Percentiles rank a stretch among this genome's conserved stretches.
Evolutionary conservation across 2,113 vertebrate species (phyloP).

Genomic region (Gorsachius goisagi): DNA sequence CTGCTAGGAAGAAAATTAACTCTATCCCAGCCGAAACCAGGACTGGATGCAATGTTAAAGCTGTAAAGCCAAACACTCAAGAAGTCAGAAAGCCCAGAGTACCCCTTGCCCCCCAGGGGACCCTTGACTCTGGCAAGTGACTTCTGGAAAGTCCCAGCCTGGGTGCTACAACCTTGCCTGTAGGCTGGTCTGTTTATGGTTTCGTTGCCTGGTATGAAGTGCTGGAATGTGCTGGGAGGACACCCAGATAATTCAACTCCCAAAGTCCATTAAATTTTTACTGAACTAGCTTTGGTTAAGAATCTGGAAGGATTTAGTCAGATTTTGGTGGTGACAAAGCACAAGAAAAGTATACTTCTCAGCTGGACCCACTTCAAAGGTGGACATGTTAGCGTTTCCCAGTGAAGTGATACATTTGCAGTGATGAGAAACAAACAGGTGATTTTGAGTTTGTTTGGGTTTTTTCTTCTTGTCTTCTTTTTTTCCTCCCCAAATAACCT

Average conservation of each 20-base stretch:
- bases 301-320: background rate
- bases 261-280: background rate
- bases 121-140: background rate
- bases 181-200: background rate
- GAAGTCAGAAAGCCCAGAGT: background rate
- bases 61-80: background rate
- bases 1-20: too few species aligned
- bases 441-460: background rate
- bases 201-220: background rate
- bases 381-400: background rate
- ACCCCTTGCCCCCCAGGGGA: background rate
- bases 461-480: too few species aligned
- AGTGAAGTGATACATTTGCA: background rate
- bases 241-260: background rate
- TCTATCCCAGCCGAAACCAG: too few species aligned
- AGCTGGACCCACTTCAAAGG: background rate
- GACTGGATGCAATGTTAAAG: background rate
- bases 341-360: background rate
- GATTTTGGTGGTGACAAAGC: background rate
- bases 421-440: background rate
- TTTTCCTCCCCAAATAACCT: accelerated
- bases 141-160: background rate
- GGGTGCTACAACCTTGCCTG: background rate
- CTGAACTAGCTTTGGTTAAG: background rate
- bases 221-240: background rate